Percentiles rank a stretch among this genome's conserved stretches.
These are phyloP conservation scores for Chrysopa pallens DNA, from an alignment of 1,140 invertebrate species.

Conservation along the genomic window DNA sequence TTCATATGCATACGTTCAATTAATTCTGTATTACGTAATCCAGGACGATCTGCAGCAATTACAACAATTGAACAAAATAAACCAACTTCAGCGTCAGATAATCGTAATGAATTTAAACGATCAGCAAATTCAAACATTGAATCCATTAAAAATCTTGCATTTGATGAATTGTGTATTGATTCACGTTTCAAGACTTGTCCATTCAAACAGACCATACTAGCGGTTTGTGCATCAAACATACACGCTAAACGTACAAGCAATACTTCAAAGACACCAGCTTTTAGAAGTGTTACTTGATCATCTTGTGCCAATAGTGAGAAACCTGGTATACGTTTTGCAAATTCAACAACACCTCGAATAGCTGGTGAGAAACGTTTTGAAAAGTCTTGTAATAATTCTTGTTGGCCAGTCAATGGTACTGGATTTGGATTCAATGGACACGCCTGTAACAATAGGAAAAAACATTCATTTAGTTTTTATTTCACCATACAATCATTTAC, in stretches of 20 bases:
- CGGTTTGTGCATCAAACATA: conserved; percentile 81
- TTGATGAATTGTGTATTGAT: conserved; percentile 74
- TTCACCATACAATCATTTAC: too few relatives aligned
- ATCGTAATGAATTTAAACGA: conserved; percentile 71
- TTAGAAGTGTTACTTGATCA: conserved; percentile 91
- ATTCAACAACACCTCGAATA: conserved; percentile 92
- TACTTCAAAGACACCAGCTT: conserved; percentile 89
- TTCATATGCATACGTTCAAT: conserved; percentile 85
- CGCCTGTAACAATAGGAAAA: conserved; percentile 54
- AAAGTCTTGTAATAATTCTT: conserved; percentile 69
- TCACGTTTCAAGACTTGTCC: conserved; percentile 80
- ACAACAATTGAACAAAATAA: conserved; percentile 90
- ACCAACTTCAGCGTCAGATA: conserved; percentile 84
- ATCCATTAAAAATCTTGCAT: conserved; percentile 85
- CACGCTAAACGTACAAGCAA: conserved; percentile 80
- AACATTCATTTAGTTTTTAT: not conserved
- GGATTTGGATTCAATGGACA: conserved; percentile 90
- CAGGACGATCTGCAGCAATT: conserved; percentile 83
- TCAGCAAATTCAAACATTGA: conserved; percentile 96
- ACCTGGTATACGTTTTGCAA: conserved; percentile 92
- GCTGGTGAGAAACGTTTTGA: conserved; percentile 87
- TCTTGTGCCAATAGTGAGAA: conserved; percentile 88
- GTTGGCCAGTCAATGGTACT: conserved; percentile 55
- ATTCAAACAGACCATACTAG: conserved; percentile 83
- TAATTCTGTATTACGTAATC: conserved; percentile 76